A percentile compares a stretch with the other conserved stretches of the same genome.
Evolutionary conservation across 1,140 invertebrate species (phyloP).

Genomic region (Drosophila serrata): DNA sequence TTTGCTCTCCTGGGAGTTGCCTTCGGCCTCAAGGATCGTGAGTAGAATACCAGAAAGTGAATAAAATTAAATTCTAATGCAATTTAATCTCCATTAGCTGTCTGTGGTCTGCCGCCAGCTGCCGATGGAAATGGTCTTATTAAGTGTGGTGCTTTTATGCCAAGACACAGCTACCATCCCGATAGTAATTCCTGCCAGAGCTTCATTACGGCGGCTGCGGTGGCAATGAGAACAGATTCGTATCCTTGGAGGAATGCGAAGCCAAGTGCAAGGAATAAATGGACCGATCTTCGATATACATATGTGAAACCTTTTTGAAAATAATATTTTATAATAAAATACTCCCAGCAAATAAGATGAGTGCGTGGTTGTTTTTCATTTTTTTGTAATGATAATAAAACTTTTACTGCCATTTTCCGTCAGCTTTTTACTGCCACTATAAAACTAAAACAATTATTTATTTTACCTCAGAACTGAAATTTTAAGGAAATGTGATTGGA

Average conservation of each 20-base stretch:
- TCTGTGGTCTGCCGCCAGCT: conserved; percentile 35
- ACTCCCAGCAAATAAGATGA: not conserved
- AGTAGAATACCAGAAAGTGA: not conserved
- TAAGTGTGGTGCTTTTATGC: conserved; percentile 67
- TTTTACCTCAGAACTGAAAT: not conserved
- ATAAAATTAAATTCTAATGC: not conserved
- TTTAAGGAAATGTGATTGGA: not conserved
- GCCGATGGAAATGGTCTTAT: conserved; percentile 64
- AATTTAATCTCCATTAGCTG: conserved; percentile 12
- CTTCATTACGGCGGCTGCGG: conserved; percentile 93
- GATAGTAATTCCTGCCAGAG: conserved; percentile 89
- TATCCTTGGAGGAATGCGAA: conserved; percentile 20
- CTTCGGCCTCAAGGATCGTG: conserved; percentile 56
- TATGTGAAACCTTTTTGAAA: not conserved
- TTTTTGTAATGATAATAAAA: not conserved
- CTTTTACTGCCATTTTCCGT: not conserved
- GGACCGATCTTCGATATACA: not conserved
- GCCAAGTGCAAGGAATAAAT: conserved; percentile 58
- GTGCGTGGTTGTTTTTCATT: not conserved
- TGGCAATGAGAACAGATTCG: conserved; percentile 95
- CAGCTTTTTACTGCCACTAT: not conserved
- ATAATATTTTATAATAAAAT: not conserved
- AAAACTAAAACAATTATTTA: not conserved
- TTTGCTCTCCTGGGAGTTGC: conserved; percentile 56
- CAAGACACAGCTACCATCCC: conserved; percentile 92